Evolutionary conservation across 1,140 invertebrate species (phyloP).

Genomic region (Amyelois transitella): DNA sequence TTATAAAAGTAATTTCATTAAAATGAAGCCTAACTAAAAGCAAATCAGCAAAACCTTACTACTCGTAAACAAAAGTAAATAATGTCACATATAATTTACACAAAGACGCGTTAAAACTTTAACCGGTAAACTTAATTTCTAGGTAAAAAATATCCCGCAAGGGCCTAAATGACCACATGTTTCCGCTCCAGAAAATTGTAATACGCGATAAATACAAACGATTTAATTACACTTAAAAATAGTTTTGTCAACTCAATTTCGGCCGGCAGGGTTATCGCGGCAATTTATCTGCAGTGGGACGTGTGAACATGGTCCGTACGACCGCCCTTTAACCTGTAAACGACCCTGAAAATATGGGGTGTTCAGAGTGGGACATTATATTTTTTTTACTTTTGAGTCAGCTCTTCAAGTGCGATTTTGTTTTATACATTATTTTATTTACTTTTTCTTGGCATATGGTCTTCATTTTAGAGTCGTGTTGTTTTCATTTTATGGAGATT

Average conservation of each 20-base stretch:
- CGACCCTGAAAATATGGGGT: neutral
- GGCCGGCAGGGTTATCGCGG: slow-evolving; percentile 13
- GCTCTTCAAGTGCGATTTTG: no score
- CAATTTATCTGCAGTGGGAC: slow-evolving; percentile 27
- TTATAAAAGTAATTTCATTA: no score
- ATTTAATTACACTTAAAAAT: slow-evolving; percentile 7
- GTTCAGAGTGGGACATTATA: neutral
- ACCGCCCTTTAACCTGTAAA: slow-evolving; percentile 15
- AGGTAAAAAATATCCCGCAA: neutral
- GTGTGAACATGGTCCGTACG: slow-evolving; percentile 27
- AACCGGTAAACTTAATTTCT: neutral
- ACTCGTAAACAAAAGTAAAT: neutral
- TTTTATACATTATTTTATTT: no score
- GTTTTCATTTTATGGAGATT: no score
- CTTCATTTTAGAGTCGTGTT: no score
- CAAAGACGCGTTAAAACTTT: neutral
- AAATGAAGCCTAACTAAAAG: no score
- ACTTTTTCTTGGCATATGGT: no score
- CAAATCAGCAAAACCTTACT: no score
- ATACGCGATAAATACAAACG: slow-evolving; percentile 2
- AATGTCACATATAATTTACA: neutral
- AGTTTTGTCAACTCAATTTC: slow-evolving; percentile 21
- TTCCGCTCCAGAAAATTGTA: slow-evolving; percentile 3
- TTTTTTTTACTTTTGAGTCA: neutral
- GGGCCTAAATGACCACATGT: neutral